Base-by-base conservation (phyloP, 2,888 invertebrate species). In the Sinhomidia bicolor region DNA sequence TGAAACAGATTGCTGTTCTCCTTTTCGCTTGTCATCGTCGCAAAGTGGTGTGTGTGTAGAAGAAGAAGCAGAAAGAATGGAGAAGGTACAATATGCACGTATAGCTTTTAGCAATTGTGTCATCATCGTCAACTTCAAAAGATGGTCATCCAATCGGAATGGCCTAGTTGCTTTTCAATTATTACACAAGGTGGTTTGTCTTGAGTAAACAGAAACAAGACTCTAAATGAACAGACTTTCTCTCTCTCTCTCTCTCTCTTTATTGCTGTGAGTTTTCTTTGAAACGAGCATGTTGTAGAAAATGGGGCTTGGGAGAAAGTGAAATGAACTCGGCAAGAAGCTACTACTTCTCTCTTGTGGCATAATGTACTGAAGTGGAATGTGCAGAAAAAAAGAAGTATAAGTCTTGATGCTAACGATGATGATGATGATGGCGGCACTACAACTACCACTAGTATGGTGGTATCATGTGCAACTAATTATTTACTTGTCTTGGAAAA, bases 391-490 rank as follows among this genome's bases (percentile, higher is more conserved):
- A 76, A 6, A 5, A 36, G 26, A 20, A n/a, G 68, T 29, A 12
- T 36, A 41, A 36, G 65, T 29, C 9, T 0, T 12, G 62, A 3
- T 71, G 9, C 41, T 44, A 2, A 29, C 29, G 62, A 62, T 62
- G 62, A 29, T 62, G 62, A 9, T 68, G 20, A 1, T 20, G 23
- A 2, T 54, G 51, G n/a, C 7, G 36, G 36, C 7, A 36, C 36
- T 36, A 36, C 36, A 5, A 7, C 7, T 36, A 36, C 36, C n/a
- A n/a, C n/a, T n/a, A n/a, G n/a, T n/a, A 0, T 17, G 20, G 6
- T 76, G 51, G 29, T 54, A 54, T 76, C 76, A 76, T 76, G 76
- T 76, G 76, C 29, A 76, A 47, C 76, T 54, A 51, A 76, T 76
- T 76, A 76, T 76, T 17, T 51, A 54, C 51, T 51, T n/a, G n/a